These are phyloP conservation scores for Intellagama lesueurii DNA, from an alignment of 2,797 vertebrate species.

Conservation along the genomic window DNA sequence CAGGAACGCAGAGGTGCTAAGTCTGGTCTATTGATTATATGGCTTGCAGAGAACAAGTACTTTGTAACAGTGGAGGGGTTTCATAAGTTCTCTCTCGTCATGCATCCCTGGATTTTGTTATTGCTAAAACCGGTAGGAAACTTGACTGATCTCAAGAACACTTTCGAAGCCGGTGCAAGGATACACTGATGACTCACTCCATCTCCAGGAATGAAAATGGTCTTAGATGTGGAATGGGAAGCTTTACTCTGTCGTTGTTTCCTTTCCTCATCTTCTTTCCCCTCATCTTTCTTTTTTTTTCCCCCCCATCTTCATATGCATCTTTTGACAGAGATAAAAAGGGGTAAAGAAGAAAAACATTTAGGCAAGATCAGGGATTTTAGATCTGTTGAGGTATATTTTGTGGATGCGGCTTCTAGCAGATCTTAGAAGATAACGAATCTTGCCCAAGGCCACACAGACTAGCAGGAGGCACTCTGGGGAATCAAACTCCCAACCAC, in stretches of 20 bases:
- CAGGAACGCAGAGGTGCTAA: background rate
- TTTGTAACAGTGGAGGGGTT: conserved; percentile 3
- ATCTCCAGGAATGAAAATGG: conserved; percentile 10
- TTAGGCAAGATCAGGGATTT: background rate
- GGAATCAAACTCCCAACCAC: no score
- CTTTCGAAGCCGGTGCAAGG: conserved; percentile 23
- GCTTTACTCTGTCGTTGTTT: background rate
- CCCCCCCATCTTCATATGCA: background rate
- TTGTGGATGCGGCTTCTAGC: background rate
- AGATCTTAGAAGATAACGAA: no score
- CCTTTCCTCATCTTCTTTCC: no score
- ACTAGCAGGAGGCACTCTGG: no score
- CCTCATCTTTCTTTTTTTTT: background rate
- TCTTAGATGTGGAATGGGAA: background rate
- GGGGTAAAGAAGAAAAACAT: background rate
- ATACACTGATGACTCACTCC: conserved; percentile 32
- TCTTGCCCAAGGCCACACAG: no score
- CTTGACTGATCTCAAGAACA: conserved; percentile 46
- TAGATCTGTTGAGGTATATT: background rate
- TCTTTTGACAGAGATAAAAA: background rate
- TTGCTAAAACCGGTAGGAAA: conserved; percentile 19
- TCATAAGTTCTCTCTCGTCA: conserved; percentile 21
- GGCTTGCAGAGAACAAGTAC: conserved; percentile 8
- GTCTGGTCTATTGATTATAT: conserved; percentile 8
- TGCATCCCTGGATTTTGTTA: conserved; percentile 17